Evolutionary conservation across 2,113 vertebrate species (phyloP).

Genomic region (Mesembrinibis cayennensis): DNA sequence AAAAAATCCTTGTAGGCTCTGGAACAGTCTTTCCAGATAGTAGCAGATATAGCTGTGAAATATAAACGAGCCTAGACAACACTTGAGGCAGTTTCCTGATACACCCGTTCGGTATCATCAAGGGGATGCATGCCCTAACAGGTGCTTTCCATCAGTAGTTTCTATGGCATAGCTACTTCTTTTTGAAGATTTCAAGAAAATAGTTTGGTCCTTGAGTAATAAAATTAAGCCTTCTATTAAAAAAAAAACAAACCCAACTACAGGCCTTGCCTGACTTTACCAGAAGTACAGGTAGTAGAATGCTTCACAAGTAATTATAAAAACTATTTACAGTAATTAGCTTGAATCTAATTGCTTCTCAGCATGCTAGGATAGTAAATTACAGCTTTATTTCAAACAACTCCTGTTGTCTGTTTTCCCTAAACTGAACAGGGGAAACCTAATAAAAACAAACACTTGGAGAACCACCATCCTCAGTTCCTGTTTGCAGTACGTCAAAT

Average conservation of each 20-base stretch:
- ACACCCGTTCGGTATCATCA: not conserved
- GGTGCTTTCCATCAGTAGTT: not conserved
- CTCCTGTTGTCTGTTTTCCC: constrained; percentile 1
- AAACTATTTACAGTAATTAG: constrained; percentile 54
- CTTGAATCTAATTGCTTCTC: constrained; percentile 52
- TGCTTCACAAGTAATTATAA: constrained; percentile 46
- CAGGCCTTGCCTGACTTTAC: not conserved
- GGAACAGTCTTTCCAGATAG: not conserved
- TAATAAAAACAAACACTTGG: not conserved
- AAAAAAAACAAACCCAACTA: not conserved
- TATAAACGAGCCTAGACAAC: not conserved
- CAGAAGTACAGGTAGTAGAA: constrained; percentile 41
- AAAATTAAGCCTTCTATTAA: not conserved
- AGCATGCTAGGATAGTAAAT: constrained; percentile 40
- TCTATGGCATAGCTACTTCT: not conserved
- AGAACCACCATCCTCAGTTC: not conserved
- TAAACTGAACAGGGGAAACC: not conserved
- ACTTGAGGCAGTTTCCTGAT: not conserved
- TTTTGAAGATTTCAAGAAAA: not conserved
- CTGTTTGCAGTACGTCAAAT: not conserved
- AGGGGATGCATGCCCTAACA: not conserved
- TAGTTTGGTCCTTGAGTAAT: not conserved
- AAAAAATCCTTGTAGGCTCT: not conserved
- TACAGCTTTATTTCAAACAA: constrained; percentile 53
- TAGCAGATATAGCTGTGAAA: not conserved